Evolutionary conservation across 2,888 invertebrate genomes (phyloP).

Genomic region (Pseudanteris insignis): DNA sequence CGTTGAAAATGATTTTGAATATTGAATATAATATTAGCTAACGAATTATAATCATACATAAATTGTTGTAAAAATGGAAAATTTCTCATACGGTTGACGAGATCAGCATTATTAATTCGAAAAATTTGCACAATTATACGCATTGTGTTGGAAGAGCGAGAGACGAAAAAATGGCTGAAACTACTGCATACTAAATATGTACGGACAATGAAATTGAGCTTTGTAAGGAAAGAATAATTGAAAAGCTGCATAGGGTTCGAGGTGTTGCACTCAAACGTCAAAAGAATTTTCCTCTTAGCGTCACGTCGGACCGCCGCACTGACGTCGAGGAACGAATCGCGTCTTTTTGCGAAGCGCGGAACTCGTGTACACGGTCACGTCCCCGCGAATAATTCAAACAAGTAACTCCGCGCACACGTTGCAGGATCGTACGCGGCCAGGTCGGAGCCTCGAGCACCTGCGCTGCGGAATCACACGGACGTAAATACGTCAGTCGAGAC

Average conservation of each 20-base stretch:
- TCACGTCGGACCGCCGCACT: constrained; percentile 14
- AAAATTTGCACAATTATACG: too few relatives aligned
- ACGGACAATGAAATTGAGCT: constrained; percentile 11
- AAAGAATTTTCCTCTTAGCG: constrained; percentile 24
- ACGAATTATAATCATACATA: too few relatives aligned
- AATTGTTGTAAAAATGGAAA: too few relatives aligned
- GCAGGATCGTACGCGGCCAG: constrained; percentile 33
- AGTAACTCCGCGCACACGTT: constrained; percentile 40
- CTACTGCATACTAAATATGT: constrained; percentile 18
- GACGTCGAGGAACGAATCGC: constrained; percentile 34
- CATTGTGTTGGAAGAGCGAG: too few relatives aligned
- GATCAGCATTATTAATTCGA: constrained; percentile 5
- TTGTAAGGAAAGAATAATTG: constrained; percentile 31
- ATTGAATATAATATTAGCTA: too few relatives aligned
- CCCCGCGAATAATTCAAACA: constrained; percentile 48
- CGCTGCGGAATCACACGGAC: constrained; percentile 20
- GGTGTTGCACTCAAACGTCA: constrained; percentile 26
- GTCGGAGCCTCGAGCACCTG: constrained; percentile 35
- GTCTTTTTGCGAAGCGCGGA: constrained; percentile 12
- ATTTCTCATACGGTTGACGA: too few relatives aligned
- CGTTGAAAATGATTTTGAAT: too few relatives aligned
- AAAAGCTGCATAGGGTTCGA: too few relatives aligned
- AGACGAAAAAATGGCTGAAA: neutral
- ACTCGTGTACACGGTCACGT: constrained; percentile 36
- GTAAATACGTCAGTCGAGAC: constrained; percentile 29